phyloP scores from a whole-genome alignment of 2,113 vertebrate genomes.

The Perccottus glenii region DNA sequence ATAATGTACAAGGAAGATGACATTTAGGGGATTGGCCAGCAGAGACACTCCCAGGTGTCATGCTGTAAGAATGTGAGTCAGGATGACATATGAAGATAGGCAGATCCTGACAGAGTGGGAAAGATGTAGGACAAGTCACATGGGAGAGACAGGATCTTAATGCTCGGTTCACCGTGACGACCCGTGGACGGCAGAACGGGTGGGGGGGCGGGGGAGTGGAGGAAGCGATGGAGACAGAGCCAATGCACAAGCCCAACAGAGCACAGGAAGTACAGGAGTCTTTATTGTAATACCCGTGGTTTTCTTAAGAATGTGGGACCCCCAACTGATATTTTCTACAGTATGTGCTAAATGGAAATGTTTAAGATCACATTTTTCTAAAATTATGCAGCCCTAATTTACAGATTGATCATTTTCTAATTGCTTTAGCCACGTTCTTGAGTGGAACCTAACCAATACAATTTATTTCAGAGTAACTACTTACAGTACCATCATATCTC shows the following conservation, averaged over 20 bases:
- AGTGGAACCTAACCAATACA: no score
- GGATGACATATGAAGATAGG: conserved; percentile 25
- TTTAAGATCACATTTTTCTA: background rate
- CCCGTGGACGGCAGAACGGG: conserved; percentile 23
- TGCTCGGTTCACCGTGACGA: conserved; percentile 33
- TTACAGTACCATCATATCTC: no score
- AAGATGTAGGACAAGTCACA: conserved; percentile 20
- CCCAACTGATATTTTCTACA: conserved; percentile 23
- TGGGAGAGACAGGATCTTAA: conserved; percentile 16
- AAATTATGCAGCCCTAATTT: no score
- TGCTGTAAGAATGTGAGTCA: conserved; percentile 17
- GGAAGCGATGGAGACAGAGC: conserved; percentile 51
- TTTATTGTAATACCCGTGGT: conserved; percentile 22
- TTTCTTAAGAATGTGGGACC: conserved; percentile 42
- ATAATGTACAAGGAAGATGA: background rate
- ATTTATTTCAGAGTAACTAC: no score
- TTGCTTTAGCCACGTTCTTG: no score
- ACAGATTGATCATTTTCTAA: no score
- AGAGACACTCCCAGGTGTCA: background rate
- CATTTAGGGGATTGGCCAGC: background rate
- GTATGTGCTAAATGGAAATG: conserved; percentile 14
- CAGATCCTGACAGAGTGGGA: conserved; percentile 42
- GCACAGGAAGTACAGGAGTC: conserved; percentile 8
- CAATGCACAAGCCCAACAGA: conserved; percentile 27
- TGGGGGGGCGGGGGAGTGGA: conserved; percentile 21